phyloP scores from a whole-genome alignment of 2,888 invertebrate genomes.

The Capitulum mitella region DNA sequence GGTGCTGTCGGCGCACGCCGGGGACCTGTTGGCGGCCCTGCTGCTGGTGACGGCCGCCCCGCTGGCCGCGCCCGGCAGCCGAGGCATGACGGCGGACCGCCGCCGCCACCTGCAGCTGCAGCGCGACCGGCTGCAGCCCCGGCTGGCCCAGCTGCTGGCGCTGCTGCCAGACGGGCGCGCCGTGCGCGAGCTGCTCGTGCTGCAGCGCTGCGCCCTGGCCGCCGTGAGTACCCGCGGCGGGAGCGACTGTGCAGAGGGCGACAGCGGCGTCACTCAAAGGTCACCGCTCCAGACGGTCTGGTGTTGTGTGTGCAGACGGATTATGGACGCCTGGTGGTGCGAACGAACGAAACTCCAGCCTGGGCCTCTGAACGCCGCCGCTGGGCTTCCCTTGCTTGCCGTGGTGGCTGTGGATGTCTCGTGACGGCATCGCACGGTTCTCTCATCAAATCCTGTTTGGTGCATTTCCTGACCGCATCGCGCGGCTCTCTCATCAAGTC shows the following conservation, averaged over 20 bases:
- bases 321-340: background rate
- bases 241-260: background rate
- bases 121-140: background rate
- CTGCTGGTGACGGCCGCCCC: slow-evolving; percentile 63
- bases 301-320: background rate
- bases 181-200: background rate
- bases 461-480: too few species aligned
- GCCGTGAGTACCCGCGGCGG: background rate
- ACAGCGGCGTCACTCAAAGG: too few species aligned
- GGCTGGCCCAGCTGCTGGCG: background rate
- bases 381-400: too few species aligned
- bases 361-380: too few species aligned
- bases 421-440: too few species aligned
- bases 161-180: background rate
- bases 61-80: slow-evolving; percentile 39
- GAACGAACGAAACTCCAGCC: too few species aligned
- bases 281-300: background rate
- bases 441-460: too few species aligned
- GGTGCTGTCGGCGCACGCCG: slow-evolving; percentile 50
- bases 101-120: background rate
- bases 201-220: slow-evolving; percentile 7
- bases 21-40: slow-evolving; percentile 57
- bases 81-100: background rate
- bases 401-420: too few species aligned
- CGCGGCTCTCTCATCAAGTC: too few species aligned